Conservation (phyloP, 2,113 vertebrate genomes). For the Morphnarchus princeps region DNA sequence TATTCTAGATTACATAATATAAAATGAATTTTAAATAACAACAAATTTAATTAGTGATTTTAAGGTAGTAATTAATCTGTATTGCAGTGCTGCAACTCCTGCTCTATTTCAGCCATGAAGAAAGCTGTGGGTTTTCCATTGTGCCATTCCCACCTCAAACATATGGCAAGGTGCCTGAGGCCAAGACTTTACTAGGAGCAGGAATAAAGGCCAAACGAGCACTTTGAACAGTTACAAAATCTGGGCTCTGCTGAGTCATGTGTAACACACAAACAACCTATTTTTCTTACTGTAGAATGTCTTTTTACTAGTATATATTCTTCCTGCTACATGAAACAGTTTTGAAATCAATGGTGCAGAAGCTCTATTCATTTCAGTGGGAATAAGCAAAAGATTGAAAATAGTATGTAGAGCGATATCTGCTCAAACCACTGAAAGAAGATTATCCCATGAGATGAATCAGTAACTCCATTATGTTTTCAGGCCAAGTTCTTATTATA, state of each 20-base stretch:
- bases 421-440: not conserved
- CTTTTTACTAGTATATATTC: not conserved
- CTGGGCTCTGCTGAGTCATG: constrained; percentile 10
- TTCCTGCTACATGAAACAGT: not conserved
- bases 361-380: not conserved
- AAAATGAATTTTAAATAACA: not conserved
- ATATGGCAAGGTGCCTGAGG: not conserved
- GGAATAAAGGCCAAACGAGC: not conserved
- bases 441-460: not conserved
- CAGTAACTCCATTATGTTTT: not conserved
- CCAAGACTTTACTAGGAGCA: not conserved
- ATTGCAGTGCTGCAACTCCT: not conserved
- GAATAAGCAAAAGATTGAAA: not conserved
- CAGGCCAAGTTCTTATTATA: not conserved
- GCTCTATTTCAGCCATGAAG: not conserved
- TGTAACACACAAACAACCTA: not conserved
- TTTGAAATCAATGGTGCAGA: not conserved
- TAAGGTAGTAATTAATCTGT: not conserved
- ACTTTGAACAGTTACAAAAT: not conserved
- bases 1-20: not conserved
- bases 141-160: not conserved
- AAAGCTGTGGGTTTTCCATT: not conserved
- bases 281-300: not conserved
- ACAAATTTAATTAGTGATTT: not conserved
- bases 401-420: not conserved